Conservation (phyloP, 2,797 vertebrate genomes). For the Picus viridis region DNA sequence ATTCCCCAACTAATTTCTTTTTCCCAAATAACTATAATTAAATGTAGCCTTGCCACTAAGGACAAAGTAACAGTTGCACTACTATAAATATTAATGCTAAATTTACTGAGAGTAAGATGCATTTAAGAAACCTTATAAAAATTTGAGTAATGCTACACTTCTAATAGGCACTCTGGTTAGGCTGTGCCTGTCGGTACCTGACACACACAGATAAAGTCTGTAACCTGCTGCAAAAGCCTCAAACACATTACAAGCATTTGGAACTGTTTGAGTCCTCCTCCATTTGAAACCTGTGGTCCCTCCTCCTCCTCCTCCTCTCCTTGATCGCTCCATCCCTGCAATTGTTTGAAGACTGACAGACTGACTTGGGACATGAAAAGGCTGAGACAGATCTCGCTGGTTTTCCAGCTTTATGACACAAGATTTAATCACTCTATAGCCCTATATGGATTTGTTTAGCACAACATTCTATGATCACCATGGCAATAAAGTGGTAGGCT, state of each 20-base stretch:
- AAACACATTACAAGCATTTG: not conserved
- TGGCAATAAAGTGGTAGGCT: constrained; percentile 58
- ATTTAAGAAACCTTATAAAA: constrained; percentile 47
- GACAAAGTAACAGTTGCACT: constrained; percentile 44
- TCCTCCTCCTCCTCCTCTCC: not conserved
- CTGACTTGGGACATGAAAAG: not conserved
- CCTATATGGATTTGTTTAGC: constrained; percentile 17
- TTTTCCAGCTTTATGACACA: constrained; percentile 14
- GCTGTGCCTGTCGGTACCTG: not conserved
- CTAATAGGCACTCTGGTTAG: not conserved
- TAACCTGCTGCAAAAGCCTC: not conserved
- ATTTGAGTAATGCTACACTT: not conserved
- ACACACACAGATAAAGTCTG: not conserved
- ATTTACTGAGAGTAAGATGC: constrained; percentile 50
- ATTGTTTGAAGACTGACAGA: not conserved
- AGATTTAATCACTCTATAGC: constrained; percentile 3
- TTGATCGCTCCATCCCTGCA: not conserved
- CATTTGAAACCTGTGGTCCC: not conserved
- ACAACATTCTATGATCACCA: constrained; percentile 59
- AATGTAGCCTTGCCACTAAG: not conserved
- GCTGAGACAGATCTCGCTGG: not conserved
- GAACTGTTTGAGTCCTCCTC: not conserved
- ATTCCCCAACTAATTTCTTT: not conserved
- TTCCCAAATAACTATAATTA: constrained; percentile 10
- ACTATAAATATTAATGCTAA: constrained; percentile 62